These are phyloP conservation scores for Cydia fagiglandana DNA, from an alignment of 1,140 invertebrate genomes.

Conservation along the genomic window DNA sequence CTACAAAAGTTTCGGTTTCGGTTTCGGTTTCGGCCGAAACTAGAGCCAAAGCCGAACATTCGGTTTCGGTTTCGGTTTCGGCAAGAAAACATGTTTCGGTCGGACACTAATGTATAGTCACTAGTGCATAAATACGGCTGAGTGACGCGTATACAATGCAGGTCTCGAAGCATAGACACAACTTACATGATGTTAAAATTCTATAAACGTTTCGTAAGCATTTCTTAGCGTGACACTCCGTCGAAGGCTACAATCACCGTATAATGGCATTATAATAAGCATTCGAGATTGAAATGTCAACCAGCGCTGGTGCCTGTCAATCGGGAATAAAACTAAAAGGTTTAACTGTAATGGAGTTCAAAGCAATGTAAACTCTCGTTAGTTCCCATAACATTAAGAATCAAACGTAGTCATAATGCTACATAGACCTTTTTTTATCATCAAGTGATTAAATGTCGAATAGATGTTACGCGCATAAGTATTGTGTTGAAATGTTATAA, in stretches of 20 bases:
- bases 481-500: background rate
- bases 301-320: background rate
- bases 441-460: background rate
- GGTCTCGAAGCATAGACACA: background rate
- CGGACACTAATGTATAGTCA: too few species aligned
- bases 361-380: background rate
- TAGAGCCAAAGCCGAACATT: too few species aligned
- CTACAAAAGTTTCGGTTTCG: too few species aligned
- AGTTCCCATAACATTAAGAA: background rate
- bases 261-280: conserved; percentile 30
- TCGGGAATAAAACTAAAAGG: background rate
- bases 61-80: too few species aligned
- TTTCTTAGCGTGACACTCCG: conserved; percentile 6
- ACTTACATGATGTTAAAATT: background rate
- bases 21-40: too few species aligned
- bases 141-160: too few species aligned
- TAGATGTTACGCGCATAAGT: background rate
- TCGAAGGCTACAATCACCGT: conserved; percentile 21
- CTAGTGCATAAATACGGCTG: too few species aligned
- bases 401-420: background rate
- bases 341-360: background rate
- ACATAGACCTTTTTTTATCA: background rate
- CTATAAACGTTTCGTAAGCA: background rate
- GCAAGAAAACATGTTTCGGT: too few species aligned
- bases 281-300: conserved; percentile 31